Percentiles rank a stretch among this genome's conserved stretches.
Evolutionary conservation across 1,140 invertebrate species (phyloP).

Genomic region (Tetragonula clypearis): DNA sequence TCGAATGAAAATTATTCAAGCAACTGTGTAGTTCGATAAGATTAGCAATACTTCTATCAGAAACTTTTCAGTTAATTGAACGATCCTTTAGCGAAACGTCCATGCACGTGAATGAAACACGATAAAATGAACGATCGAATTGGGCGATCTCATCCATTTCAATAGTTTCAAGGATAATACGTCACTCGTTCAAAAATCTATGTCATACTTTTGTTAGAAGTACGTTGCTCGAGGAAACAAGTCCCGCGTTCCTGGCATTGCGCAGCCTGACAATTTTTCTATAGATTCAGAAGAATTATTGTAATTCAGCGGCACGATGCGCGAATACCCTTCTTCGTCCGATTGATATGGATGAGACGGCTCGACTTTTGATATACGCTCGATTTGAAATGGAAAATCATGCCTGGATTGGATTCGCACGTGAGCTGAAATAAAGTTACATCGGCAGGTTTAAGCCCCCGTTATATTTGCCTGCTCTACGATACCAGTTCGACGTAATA

Average conservation of each 20-base stretch:
- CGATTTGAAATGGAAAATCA: slow-evolving; percentile 82
- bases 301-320: slow-evolving; percentile 44
- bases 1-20: background rate
- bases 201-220: background rate
- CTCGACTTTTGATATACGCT: slow-evolving; percentile 79
- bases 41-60: slow-evolving; percentile 40
- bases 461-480: slow-evolving; percentile 17
- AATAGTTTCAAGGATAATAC: slow-evolving; percentile 22
- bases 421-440: slow-evolving; percentile 78
- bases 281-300: slow-evolving; percentile 41
- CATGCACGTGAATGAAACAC: slow-evolving; percentile 23
- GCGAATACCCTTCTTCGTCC: slow-evolving; percentile 50
- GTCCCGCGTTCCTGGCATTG: background rate
- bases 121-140: slow-evolving; percentile 65
- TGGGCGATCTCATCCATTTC: slow-evolving; percentile 48
- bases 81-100: background rate
- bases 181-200: too few species aligned
- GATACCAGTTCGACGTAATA: slow-evolving; percentile 46
- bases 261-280: slow-evolving; percentile 42
- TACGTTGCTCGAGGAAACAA: background rate
- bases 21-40: background rate
- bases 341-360: slow-evolving; percentile 81
- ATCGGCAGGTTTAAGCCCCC: slow-evolving; percentile 47
- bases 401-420: slow-evolving; percentile 79
- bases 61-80: slow-evolving; percentile 31